These are phyloP conservation scores for Chlorodrepanis virens DNA, from an alignment of 2,113 vertebrate genomes.

Conservation along the genomic window DNA sequence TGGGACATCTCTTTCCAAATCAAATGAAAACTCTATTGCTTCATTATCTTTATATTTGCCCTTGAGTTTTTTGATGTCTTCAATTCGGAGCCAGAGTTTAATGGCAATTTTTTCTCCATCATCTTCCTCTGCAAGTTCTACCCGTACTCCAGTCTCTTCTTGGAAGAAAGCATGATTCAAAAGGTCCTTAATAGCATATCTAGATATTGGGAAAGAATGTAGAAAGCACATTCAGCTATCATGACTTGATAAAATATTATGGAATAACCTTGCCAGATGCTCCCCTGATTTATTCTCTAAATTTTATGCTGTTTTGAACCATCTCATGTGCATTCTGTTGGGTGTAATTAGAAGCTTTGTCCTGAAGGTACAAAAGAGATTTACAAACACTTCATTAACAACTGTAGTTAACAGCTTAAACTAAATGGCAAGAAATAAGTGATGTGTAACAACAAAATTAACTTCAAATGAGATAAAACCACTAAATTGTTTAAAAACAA, in stretches of 20 bases:
- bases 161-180: constrained; percentile 99
- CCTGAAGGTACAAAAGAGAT: neutral
- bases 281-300: neutral
- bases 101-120: constrained; percentile 97
- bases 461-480: neutral
- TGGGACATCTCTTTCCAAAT: constrained; percentile 92
- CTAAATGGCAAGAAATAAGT: neutral
- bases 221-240: neutral
- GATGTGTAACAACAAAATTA: neutral
- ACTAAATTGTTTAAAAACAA: neutral
- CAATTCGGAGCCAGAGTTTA: constrained; percentile 96
- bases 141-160: constrained; percentile 96
- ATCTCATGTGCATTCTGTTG: neutral
- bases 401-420: neutral
- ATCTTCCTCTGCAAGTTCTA: constrained; percentile 97
- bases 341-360: neutral
- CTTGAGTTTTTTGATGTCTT: constrained; percentile 97
- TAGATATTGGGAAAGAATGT: constrained; percentile 39
- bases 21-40: constrained; percentile 98
- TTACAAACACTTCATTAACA: neutral
- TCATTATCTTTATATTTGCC: constrained; percentile 99
- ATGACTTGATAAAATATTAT: neutral
- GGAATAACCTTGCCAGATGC: neutral
- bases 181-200: constrained; percentile 97
- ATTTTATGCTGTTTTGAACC: neutral